Base-by-base conservation (phyloP, 2,888 invertebrate species). In the Isotomurus palustris region DNA sequence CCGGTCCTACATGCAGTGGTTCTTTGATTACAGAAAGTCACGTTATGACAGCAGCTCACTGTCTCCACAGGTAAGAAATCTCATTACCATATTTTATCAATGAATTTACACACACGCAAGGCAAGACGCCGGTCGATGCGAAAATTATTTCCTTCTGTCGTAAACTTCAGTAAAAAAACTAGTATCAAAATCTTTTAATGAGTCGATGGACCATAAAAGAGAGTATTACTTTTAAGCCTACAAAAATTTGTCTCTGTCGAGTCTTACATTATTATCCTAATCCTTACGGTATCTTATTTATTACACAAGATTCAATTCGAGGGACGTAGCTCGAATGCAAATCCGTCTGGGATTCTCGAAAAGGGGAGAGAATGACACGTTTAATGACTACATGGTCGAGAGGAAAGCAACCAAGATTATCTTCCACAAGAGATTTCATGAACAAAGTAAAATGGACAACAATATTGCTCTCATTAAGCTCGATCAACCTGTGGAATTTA, bases 361-460 rank as follows among this genome's bases (percentile, higher is more conserved):
- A 22, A 49, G 58, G 28, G 48, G 40, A 2, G 36, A 27, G 19
- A 66, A 66, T 41, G 62, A 66, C 43, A 66, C 66, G 1, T 60
- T 60, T 21, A 62, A 66, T 21, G 58, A 66, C 36, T 61, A 54
- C 50, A 57, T 62, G 21, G 21, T 60, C 6, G 60, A 62, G 25
- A 19, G 66, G 3, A 58, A 62, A 32, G 66, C 60, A 1, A 54
- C 60, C 12, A 66, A 62, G 48, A 60, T 66, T 4, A 66, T 66
- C 38, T 53, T 66, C 52, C 66, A 66, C 53, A 66, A 62, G 38
- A 54, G 62, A 21, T 66, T 66, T 51, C 60, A 66, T 38, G 60
- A 58, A 10, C 59, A 61, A 49, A 61, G 58, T 29, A 66, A 66
- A 56, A 66, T 66, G 66, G 66, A 66, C 51, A 66, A 66, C 24